Evolutionary conservation across 2,113 vertebrate genomes (phyloP), one percentile per base, ranked within the genome.

Genomic region (Orientallactaga bullata): DNA sequence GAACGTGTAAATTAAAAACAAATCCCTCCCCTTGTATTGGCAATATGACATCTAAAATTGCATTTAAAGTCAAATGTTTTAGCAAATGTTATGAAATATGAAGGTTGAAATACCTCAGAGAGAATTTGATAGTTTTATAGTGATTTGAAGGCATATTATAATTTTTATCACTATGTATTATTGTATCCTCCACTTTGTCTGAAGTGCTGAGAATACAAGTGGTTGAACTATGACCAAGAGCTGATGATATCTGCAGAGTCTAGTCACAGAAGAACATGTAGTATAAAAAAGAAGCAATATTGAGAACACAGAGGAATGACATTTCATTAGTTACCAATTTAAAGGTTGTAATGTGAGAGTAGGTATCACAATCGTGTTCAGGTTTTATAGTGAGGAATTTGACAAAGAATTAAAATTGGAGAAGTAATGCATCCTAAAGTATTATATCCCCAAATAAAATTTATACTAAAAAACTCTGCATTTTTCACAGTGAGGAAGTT

Each of bases 1-100:
- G 60, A 83, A 28, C 77, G 79, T 26, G 55, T 60, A 65, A 3
- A 42, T 55, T 95, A 55, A 68, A 85, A 95, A 81, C n/a, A 28
- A 80, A 91, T 90, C 71, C 10, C 71, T 87, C 69, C 69, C 10
- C 81, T 82, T 51, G 72, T 73, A 89, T 7, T 91, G 42, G 32
- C 20, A 63, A 69, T 15, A 82, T 66, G 72, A 47, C 17, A 86
- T 82, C 91, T 88, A 72, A 32, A 94, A 58, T 74, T 78, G 3
- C 66, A 26, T 76, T 96, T 85, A 92, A 74, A 95, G 4, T 77
- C n/a, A 88, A 95, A 84, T 80, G 3, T 32, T 39, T 79, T 37
- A 88, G 47, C 32, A 81, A 93, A 90, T 5, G 83, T 77, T 88
- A 95, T 93, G 35, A 86, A 92, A 72, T 84, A 88, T 10, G 28